These are phyloP conservation scores for Oncorhynchus mykiss DNA, from an alignment of 2,113 vertebrate species.

Conservation along the genomic window DNA sequence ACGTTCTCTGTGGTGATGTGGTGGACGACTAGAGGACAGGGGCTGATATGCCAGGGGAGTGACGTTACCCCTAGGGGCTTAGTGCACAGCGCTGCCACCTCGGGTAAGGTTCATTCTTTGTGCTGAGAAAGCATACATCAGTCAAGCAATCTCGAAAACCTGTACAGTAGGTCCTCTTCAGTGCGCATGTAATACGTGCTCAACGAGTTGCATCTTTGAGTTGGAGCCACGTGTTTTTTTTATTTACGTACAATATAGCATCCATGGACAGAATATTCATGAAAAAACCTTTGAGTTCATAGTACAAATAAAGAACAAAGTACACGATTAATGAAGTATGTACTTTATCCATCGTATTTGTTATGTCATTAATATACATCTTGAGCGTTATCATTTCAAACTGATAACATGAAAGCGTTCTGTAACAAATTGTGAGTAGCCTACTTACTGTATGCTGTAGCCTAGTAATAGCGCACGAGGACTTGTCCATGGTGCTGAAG, in stretches of 20 bases:
- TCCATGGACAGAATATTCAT: background rate
- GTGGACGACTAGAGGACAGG: slow-evolving; percentile 70
- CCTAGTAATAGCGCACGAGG: slow-evolving; percentile 9
- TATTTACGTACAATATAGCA: background rate
- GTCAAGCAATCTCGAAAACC: background rate
- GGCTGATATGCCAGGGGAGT: slow-evolving; percentile 74
- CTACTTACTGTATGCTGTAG: background rate
- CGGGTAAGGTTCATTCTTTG: slow-evolving; percentile 69
- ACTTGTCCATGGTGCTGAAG: slow-evolving; percentile 77
- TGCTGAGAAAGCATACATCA: slow-evolving; percentile 22
- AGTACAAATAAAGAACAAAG: background rate
- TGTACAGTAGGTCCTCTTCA: background rate
- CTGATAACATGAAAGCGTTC: background rate
- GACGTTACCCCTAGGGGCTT: slow-evolving; percentile 77
- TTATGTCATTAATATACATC: background rate
- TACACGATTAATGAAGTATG: background rate
- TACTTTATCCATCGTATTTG: background rate
- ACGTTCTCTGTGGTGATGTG: slow-evolving; percentile 71
- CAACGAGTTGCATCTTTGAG: background rate
- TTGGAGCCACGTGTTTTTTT: background rate
- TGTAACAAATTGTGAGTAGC: background rate
- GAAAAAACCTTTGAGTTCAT: background rate
- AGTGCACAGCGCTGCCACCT: slow-evolving; percentile 73
- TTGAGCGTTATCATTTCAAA: background rate
- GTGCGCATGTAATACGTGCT: background rate